phyloP scores from a whole-genome alignment of 1,140 invertebrate genomes.

The Bradysia coprophila region DNA sequence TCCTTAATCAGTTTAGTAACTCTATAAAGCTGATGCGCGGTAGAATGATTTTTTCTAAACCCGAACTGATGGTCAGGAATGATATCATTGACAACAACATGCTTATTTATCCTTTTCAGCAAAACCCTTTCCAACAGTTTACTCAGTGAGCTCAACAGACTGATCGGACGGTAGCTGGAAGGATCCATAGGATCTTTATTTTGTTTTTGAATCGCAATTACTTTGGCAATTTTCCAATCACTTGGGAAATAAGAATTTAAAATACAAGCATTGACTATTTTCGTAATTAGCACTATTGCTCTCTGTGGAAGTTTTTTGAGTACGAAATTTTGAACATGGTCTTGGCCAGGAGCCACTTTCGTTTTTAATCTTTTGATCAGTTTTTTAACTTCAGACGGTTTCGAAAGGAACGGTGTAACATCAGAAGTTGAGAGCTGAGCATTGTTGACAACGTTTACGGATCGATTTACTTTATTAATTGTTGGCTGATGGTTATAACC shows the following conservation, averaged over 20 bases:
- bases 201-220: constrained; percentile 16
- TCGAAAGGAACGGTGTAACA: no score
- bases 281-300: no score
- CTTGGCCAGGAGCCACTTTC: no score
- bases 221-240: constrained; percentile 18
- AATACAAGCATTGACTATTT: no score
- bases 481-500: no score
- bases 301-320: no score
- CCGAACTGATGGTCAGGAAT: constrained; percentile 19
- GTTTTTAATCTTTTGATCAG: no score
- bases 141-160: constrained; percentile 12
- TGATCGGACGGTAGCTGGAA: constrained; percentile 16
- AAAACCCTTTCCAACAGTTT: constrained; percentile 17
- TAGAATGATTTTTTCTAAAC: constrained; percentile 13
- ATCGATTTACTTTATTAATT: no score
- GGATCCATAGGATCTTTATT: constrained; percentile 12
- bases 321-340: no score
- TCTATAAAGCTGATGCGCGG: constrained; percentile 11
- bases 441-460: no score
- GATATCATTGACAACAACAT: constrained; percentile 4
- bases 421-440: no score
- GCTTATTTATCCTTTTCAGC: constrained; percentile 10
- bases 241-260: constrained; percentile 9
- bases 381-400: no score
- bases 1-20: constrained; percentile 8